These are phyloP conservation scores for Ricordea florida DNA, from an alignment of 92 coral and sea anemone genomes.

Conservation along the genomic window DNA sequence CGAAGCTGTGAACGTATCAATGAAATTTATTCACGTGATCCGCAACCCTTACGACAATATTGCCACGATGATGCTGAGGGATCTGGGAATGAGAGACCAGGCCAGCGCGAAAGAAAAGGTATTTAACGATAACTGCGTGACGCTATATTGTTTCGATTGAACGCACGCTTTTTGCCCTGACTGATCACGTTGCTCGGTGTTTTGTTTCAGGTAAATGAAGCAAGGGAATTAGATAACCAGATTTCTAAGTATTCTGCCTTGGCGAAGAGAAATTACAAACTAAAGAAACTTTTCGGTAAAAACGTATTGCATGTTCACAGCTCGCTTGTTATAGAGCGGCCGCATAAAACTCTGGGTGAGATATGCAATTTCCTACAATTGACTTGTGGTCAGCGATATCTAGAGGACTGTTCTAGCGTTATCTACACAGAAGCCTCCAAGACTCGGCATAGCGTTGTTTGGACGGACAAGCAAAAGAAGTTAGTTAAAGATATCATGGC, in stretches of 20 bases:
- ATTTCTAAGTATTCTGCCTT: slow-evolving; percentile 51
- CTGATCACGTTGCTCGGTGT: background rate
- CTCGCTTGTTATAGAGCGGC: slow-evolving; percentile 61
- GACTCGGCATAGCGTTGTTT: slow-evolving; percentile 72
- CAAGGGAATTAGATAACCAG: slow-evolving; percentile 43
- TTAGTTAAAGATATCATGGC: slow-evolving; percentile 37
- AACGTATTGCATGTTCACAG: slow-evolving; percentile 74
- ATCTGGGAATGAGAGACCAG: slow-evolving; percentile 37
- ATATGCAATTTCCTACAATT: slow-evolving; percentile 80
- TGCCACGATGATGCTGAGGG: slow-evolving; percentile 87
- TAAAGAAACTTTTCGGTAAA: slow-evolving; percentile 34
- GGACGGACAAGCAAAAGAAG: slow-evolving; percentile 66
- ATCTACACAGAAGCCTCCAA: slow-evolving; percentile 66
- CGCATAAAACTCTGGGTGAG: slow-evolving; percentile 48
- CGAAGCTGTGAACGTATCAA: slow-evolving; percentile 46
- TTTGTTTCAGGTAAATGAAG: slow-evolving; percentile 62
- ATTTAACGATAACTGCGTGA: background rate
- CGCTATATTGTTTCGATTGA: background rate
- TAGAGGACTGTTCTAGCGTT: slow-evolving; percentile 78
- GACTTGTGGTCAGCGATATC: slow-evolving; percentile 65
- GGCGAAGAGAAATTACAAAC: slow-evolving; percentile 55
- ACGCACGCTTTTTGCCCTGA: background rate
- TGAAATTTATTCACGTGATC: slow-evolving; percentile 85
- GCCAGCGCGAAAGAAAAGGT: slow-evolving; percentile 50
- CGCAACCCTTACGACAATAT: slow-evolving; percentile 96